Evolutionary conservation across 2,797 vertebrate genomes (phyloP).

Genomic region (Ficedula albicollis): DNA sequence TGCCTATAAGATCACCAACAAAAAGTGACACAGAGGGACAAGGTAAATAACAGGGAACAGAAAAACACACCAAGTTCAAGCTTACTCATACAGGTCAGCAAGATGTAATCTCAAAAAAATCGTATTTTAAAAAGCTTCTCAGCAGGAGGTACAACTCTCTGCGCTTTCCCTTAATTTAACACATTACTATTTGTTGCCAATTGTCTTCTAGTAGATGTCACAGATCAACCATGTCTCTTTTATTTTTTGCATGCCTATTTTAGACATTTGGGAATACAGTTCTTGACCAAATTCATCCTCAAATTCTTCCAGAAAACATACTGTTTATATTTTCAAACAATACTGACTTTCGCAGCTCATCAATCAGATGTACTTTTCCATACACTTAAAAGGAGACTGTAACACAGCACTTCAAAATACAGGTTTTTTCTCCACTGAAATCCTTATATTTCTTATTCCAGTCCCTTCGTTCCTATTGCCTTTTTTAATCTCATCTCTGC

Average conservation of each 20-base stretch:
- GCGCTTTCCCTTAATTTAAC: neutral
- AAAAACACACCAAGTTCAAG: neutral
- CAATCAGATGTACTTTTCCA: neutral
- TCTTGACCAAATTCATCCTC: neutral
- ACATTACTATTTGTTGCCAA: neutral
- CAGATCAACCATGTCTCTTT: neutral
- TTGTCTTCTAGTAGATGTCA: neutral
- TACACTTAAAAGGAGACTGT: fast-evolving
- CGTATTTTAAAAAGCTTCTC: neutral
- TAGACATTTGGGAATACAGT: neutral
- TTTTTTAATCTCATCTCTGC: neutral
- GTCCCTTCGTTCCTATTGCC: neutral
- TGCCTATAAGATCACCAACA: neutral
- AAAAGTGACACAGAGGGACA: neutral
- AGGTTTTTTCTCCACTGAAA: neutral
- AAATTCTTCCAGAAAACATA: neutral
- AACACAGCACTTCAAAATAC: neutral
- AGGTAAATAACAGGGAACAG: neutral
- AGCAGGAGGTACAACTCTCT: neutral
- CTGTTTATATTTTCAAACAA: neutral
- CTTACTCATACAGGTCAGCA: neutral
- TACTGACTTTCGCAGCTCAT: neutral
- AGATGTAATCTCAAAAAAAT: neutral
- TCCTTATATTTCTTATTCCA: neutral
- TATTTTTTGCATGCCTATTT: neutral